Percentiles rank a stretch among this genome's conserved stretches.
These are phyloP conservation scores for Cancer borealis DNA, from an alignment of 2,888 invertebrate genomes.

Conservation along the genomic window DNA sequence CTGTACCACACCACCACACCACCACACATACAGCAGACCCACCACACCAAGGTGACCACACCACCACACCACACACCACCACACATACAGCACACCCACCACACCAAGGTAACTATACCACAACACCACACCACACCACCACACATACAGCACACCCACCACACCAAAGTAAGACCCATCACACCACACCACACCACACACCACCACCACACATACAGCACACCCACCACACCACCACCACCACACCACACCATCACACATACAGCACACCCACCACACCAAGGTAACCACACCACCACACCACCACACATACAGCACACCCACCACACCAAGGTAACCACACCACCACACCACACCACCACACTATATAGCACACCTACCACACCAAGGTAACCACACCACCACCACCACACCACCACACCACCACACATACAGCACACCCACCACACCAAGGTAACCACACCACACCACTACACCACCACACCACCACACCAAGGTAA, in stretches of 20 bases:
- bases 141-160: too few relatives aligned
- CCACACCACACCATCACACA: slow-evolving; percentile 33
- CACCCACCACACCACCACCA: slow-evolving; percentile 36
- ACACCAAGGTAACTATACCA: background rate
- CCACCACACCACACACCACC: background rate
- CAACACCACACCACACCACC: background rate
- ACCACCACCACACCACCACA: too few relatives aligned
- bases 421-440: slow-evolving; percentile 56
- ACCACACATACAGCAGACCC: slow-evolving; percentile 50
- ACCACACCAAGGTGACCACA: slow-evolving; percentile 58
- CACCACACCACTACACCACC: background rate
- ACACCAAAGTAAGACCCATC: too few relatives aligned
- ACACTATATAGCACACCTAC: background rate
- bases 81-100: slow-evolving; percentile 53
- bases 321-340: too few relatives aligned
- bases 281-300: slow-evolving; percentile 59
- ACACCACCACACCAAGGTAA: slow-evolving; percentile 60
- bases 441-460: slow-evolving; percentile 61
- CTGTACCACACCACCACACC: slow-evolving; percentile 15
- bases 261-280: slow-evolving; percentile 51
- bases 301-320: background rate
- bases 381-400: too few relatives aligned
- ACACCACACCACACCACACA: too few relatives aligned
- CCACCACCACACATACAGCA: slow-evolving; percentile 58
- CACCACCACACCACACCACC: background rate